A percentile compares a stretch with the other conserved stretches of the same genome.
phyloP scores from a whole-genome alignment of 2,888 invertebrate species.

The Heliconius ismenius region DNA sequence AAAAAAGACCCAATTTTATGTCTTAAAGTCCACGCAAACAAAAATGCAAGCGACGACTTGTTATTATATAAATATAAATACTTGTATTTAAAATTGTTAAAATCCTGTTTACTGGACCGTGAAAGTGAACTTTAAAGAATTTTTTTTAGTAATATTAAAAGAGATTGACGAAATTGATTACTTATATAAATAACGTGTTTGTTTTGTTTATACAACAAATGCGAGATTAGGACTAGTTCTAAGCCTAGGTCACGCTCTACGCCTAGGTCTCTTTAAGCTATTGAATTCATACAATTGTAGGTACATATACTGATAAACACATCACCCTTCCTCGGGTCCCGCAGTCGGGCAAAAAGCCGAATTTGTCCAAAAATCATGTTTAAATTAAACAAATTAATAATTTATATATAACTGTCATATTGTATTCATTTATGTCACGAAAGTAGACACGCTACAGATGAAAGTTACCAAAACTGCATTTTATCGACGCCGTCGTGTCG shows the following conservation, averaged over 20 bases:
- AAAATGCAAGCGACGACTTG: not conserved
- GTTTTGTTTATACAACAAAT: not conserved
- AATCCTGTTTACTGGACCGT: conserved; percentile 2
- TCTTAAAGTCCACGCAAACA: not conserved
- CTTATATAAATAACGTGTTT: not conserved
- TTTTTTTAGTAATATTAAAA: not conserved
- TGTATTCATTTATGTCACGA: not conserved
- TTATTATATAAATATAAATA: not conserved
- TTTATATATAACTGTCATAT: not conserved
- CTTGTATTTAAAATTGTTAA: not conserved
- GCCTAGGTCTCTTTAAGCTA: not conserved
- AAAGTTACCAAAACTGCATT: conserved; percentile 2
- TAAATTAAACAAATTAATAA: not conserved
- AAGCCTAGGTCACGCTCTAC: no score
- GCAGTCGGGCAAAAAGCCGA: not conserved
- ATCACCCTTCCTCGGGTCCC: not conserved
- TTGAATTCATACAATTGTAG: no score
- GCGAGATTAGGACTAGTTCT: not conserved
- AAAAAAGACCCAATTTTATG: no score
- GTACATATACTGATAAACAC: not conserved
- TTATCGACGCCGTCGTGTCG: not conserved
- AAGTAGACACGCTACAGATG: not conserved
- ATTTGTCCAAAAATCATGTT: not conserved
- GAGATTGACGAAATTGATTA: not conserved
- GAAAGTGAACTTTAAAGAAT: not conserved